These are phyloP conservation scores for Amphipyra tragopoginis DNA, from an alignment of 2,888 invertebrate species.

Conservation along the genomic window DNA sequence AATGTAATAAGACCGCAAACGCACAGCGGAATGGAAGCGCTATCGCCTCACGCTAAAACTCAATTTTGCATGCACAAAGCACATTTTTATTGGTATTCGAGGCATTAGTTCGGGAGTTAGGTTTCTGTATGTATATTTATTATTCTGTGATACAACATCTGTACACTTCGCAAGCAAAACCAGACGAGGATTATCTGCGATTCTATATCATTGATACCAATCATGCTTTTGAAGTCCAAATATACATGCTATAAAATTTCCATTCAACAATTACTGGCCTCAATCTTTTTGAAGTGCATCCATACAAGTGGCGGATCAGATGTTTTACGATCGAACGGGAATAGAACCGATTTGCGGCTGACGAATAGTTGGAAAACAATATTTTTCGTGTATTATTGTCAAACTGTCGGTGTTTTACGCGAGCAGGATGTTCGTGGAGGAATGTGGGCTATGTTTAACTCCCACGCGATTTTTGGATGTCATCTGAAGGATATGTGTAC, in stretches of 20 bases:
- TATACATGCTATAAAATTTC: slow-evolving; percentile 54
- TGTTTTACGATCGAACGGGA: slow-evolving; percentile 54
- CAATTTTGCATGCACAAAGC: no score
- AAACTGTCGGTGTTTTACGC: not conserved
- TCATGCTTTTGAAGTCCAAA: slow-evolving; percentile 56
- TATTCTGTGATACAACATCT: slow-evolving; percentile 12
- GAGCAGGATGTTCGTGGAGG: not conserved
- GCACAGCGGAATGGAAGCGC: no score
- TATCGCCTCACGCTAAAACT: no score
- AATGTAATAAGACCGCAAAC: no score
- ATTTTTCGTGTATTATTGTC: slow-evolving; percentile 5
- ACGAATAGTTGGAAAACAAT: slow-evolving; percentile 2
- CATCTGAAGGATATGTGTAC: not conserved
- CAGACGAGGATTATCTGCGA: slow-evolving; percentile 27
- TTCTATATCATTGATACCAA: slow-evolving; percentile 15
- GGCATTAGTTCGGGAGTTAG: no score
- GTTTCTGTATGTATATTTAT: no score
- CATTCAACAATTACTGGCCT: slow-evolving; percentile 53
- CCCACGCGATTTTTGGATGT: not conserved
- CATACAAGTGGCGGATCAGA: slow-evolving; percentile 55
- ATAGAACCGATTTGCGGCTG: slow-evolving; percentile 55
- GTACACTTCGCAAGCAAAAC: slow-evolving; percentile 14
- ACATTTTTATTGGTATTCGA: no score
- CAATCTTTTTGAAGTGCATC: slow-evolving; percentile 57
- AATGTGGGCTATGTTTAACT: not conserved